Evolutionary conservation across 2,888 invertebrate species (phyloP), one percentile per base, ranked within the genome.

Genomic region (Lepidocyrtinus sp.): DNA sequence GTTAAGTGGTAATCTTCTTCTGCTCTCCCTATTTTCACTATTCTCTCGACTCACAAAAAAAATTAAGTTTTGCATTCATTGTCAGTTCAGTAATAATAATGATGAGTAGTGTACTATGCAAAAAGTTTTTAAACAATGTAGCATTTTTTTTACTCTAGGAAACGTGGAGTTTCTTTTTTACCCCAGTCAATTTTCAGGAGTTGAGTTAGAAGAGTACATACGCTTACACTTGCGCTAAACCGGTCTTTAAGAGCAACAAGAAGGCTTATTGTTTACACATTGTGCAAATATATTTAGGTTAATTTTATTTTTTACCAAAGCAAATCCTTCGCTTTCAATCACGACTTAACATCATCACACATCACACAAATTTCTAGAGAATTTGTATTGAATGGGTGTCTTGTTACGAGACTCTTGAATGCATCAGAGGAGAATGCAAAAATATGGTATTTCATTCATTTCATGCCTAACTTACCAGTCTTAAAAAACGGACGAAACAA

Each of bases 201-300:
- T n/a, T n/a, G n/a, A n/a, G n/a, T n/a, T n/a, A 55, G 55, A 55
- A 3, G 55, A 55, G 17, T 36, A 36, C 12, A 36, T 36, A 36
- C 12, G 36, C 12, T 9, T 36, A 12, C 12, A 36, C 12, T 36
- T 36, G 12, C 12, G n/a, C 2, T 55, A 55, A 55, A 55, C 55
- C 55, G 55, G 55, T 55, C 55, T 55, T n/a, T 55, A 55, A 36
- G n/a, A n/a, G 55, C 55, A 55, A 12, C 7, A 17, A 55, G 17
- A 55, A 3, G 36, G n/a, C 15, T 55, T 17, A 55, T 55, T 55
- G 55, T 55, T 55, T 55, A n/a, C 55, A 55, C 55, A 55, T 55
- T 55, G 55, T 55, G 55, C 55, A 55, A 55, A 55, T 55, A 55
- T 55, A 55, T n/a, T 55, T 55, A 55, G 55, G 55, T 55, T 55